Percentiles rank a stretch among this genome's conserved stretches.
phyloP scores from a whole-genome alignment of 2,113 vertebrate genomes.

The Gambusia holbrooki region DNA sequence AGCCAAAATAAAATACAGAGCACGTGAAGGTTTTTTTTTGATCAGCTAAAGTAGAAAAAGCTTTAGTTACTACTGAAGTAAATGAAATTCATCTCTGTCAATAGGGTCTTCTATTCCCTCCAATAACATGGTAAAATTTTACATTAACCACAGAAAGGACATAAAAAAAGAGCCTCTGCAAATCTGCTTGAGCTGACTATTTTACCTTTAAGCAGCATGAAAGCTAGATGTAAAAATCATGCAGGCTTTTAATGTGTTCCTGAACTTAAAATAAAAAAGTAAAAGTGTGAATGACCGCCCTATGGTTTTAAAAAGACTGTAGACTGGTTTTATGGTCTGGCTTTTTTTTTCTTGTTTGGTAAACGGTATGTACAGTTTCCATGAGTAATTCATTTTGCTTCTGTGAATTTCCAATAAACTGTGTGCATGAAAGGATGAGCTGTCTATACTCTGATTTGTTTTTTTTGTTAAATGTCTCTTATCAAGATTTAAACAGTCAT shows the following conservation, averaged over 20 bases:
- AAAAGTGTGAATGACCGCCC: not conserved
- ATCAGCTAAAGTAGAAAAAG: not conserved
- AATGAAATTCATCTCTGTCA: not conserved
- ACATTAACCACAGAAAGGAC: not conserved
- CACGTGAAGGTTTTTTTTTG: not conserved
- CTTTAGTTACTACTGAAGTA: not conserved
- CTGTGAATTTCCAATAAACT: constrained; percentile 51
- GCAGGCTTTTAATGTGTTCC: not conserved
- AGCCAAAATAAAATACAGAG: not conserved
- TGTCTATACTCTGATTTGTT: not conserved
- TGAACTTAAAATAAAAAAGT: not conserved
- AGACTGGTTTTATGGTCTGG: not conserved
- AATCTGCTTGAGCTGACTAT: not conserved
- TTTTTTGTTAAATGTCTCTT: not conserved
- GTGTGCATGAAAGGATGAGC: constrained; percentile 35
- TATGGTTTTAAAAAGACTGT: not conserved
- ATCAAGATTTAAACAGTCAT: not conserved
- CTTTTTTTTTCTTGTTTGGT: not conserved
- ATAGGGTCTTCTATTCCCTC: not conserved
- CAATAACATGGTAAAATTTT: not conserved
- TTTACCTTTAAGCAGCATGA: constrained; percentile 5
- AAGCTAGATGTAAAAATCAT: not conserved
- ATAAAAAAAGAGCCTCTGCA: not conserved
- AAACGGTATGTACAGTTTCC: constrained; percentile 19
- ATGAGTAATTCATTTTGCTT: constrained; percentile 27